Base-by-base conservation (phyloP, 2,797 vertebrate species). In the Ctenopoma multispine region DNA sequence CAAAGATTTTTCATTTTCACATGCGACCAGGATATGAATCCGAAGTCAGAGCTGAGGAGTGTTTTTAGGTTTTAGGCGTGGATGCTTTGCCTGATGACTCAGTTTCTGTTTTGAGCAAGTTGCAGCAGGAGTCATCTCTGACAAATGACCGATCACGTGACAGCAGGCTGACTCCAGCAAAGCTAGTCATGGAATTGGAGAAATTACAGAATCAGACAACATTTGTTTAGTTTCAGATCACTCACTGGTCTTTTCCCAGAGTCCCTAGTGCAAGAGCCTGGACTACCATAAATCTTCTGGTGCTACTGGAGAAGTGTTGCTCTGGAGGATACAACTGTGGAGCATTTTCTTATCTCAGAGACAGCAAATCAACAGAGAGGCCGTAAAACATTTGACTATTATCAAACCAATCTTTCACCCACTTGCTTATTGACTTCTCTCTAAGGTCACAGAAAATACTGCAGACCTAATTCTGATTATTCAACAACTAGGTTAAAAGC, bases 101-200 rank as follows among this genome's bases (percentile, higher is more conserved):
- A 76, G 0, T 65, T 61, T 75, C 21, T 82, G 79, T 74, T 84
- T 77, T 75, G 66, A 82, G 63, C 59, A 66, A 47, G 57, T 58
- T 43, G 72, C 55, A 44, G 71, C 61, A 21, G 63, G 50, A 63
- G n/a, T 81, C 72, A 78, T 79, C 61, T 34, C 54, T 36, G 24
- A 68, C 71, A 81, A 69, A 85, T 67, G 70, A 79, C 64, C 63
- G 27, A 64, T 78, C 83, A 77, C 80, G 73, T 77, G 86, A 86
- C 62, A 21, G 31, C 2, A 2, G 46, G 69, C 71, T 72, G 69
- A 80, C 72, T 71, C 61, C 69, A 63, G 31, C 49, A 11, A 9
- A 61, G 51, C 67, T 40, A 61, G 27, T 72, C 54, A 50, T 68
- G 63, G 51, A 72, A 72, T 38, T 48, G 51, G 53, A 63, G 59